Percentiles rank a stretch among this genome's conserved stretches.
phyloP scores from a whole-genome alignment of 2,888 invertebrate genomes.

The Chydorus sphaericus region DNA sequence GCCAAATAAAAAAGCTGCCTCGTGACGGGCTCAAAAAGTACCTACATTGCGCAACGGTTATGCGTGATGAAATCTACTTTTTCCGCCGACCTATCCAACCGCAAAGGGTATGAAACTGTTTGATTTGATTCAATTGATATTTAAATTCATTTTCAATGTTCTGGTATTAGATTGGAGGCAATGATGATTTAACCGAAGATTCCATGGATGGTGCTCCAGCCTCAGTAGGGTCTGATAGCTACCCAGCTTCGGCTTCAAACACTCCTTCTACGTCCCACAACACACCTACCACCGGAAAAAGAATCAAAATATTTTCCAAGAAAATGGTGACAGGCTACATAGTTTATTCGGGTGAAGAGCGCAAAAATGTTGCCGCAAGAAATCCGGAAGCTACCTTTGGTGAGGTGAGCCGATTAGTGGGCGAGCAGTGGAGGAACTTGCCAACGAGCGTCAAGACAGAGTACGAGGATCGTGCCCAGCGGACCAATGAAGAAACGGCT shows the following conservation, averaged over 20 bases:
- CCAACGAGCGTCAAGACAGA: constrained; percentile 72
- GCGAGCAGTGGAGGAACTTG: constrained; percentile 82
- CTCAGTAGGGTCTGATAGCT: constrained; percentile 50
- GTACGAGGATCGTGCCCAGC: constrained; percentile 85
- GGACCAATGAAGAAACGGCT: constrained; percentile 73
- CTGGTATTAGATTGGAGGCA: constrained; percentile 31
- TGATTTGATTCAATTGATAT: background rate
- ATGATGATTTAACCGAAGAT: constrained; percentile 43
- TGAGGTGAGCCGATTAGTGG: constrained; percentile 50
- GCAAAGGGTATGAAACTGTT: constrained; percentile 3
- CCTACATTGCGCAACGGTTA: constrained; percentile 54
- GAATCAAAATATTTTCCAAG: constrained; percentile 43
- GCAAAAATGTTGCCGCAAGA: constrained; percentile 79
- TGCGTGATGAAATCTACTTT: constrained; percentile 81
- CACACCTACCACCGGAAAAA: constrained; percentile 22
- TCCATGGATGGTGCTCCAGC: constrained; percentile 63
- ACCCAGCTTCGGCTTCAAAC: constrained; percentile 31
- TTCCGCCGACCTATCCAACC: constrained; percentile 35
- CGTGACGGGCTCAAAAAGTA: constrained; percentile 61
- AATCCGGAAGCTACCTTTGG: constrained; percentile 93
- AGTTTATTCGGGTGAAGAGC: constrained; percentile 88
- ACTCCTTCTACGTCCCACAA: constrained; percentile 34
- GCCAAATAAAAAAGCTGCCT: constrained; percentile 54
- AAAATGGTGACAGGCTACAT: constrained; percentile 92
- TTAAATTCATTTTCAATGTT: constrained; percentile 34